phyloP scores from a whole-genome alignment of 35 echinoderm and acorn worm species.

The Lytechinus variegatus region DNA sequence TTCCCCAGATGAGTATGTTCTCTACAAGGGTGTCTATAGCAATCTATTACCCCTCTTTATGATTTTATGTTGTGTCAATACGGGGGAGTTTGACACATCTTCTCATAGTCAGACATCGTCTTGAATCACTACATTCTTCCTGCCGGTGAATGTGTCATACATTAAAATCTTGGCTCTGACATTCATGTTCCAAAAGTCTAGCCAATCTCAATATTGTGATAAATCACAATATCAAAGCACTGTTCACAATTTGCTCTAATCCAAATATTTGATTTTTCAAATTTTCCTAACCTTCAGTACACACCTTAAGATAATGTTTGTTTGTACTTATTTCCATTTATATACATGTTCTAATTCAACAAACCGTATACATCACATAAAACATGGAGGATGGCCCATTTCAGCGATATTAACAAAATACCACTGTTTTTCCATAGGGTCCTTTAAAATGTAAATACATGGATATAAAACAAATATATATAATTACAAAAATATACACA shows the following conservation, averaged over 20 bases:
- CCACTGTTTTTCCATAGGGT: too few relatives aligned
- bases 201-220: constrained; percentile 2
- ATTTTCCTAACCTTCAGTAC: too few relatives aligned
- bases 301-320: too few relatives aligned
- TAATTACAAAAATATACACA: too few relatives aligned
- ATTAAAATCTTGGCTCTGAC: constrained; percentile 11
- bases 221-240: not conserved
- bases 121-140: not conserved
- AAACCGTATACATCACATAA: too few relatives aligned
- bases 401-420: too few relatives aligned
- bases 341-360: too few relatives aligned
- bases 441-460: too few relatives aligned
- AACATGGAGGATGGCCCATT: too few relatives aligned
- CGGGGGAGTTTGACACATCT: not conserved
- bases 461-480: too few relatives aligned
- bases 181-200: not conserved
- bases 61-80: not conserved
- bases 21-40: not conserved
- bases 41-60: not conserved
- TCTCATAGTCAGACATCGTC: not conserved
- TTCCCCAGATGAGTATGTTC: not conserved
- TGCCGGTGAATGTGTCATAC: not conserved
- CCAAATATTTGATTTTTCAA: too few relatives aligned
- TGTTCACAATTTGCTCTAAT: not conserved
- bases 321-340: too few relatives aligned